These are phyloP conservation scores for Koerneria pararmatus DNA, from an alignment of 2,888 invertebrate genomes.

Conservation along the genomic window DNA sequence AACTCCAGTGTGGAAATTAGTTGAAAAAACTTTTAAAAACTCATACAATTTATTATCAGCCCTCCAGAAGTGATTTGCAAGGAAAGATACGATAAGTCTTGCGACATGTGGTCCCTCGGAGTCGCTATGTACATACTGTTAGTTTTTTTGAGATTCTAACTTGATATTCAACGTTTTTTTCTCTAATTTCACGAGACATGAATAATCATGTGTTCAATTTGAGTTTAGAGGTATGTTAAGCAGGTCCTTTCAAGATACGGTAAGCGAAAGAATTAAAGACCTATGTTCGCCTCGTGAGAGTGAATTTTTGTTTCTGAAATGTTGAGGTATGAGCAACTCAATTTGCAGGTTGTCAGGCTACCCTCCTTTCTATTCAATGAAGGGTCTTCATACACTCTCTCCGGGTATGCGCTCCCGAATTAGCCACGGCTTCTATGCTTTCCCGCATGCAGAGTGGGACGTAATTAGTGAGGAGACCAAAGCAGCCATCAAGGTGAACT, in stretches of 20 bases:
- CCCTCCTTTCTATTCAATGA: slow-evolving; percentile 97
- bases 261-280: slow-evolving; percentile 1
- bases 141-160: slow-evolving; percentile 61
- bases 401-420: slow-evolving; percentile 98
- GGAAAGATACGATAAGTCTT: slow-evolving; percentile 95
- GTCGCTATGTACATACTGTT: slow-evolving; percentile 97
- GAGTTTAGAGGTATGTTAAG: background rate
- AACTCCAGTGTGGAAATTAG: too few relatives aligned
- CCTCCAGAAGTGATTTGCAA: slow-evolving; percentile 86
- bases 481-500: too few relatives aligned
- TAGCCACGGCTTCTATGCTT: slow-evolving; percentile 90
- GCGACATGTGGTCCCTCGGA: slow-evolving; percentile 97
- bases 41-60: slow-evolving; percentile 27
- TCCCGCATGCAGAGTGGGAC: slow-evolving; percentile 91
- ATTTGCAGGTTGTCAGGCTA: slow-evolving; percentile 79
- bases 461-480: slow-evolving; percentile 80
- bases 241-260: background rate
- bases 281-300: too few relatives aligned
- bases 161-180: background rate
- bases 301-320: too few relatives aligned
- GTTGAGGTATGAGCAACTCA: slow-evolving; percentile 10
- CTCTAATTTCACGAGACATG: background rate
- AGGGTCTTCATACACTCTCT: slow-evolving; percentile 84
- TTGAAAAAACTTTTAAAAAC: slow-evolving; percentile 15
- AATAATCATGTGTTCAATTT: background rate